phyloP scores from a whole-genome alignment of 1,140 invertebrate species.

The Probaryconus sp. region DNA sequence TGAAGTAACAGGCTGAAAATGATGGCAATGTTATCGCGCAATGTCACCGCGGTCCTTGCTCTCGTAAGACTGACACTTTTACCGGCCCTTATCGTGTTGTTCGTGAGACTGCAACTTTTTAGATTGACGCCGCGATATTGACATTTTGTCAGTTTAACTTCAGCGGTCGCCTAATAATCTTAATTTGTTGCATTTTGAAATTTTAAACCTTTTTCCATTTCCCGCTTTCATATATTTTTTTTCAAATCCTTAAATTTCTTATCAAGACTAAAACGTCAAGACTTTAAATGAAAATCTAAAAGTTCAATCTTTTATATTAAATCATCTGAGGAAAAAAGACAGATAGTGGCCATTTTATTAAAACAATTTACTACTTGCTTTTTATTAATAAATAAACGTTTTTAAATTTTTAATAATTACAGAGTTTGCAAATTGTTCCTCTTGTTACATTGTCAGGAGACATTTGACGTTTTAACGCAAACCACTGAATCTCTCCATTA shows the following conservation, averaged over 20 bases:
- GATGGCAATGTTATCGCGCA: conserved; percentile 64
- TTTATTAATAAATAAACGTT: no score
- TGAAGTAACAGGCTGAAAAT: conserved; percentile 65
- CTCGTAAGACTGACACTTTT: conserved; percentile 58
- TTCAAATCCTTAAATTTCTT: no score
- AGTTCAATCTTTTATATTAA: no score
- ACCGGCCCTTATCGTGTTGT: conserved; percentile 51
- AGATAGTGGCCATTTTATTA: no score
- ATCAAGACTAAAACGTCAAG: no score
- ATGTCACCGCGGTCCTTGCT: conserved; percentile 59
- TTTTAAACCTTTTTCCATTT: no score
- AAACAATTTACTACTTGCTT: no score
- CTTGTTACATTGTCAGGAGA: conserved; percentile 39
- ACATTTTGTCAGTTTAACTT: conserved; percentile 58
- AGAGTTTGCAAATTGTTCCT: conserved; percentile 25
- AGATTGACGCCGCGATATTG: conserved; percentile 55
- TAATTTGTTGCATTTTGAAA: no score
- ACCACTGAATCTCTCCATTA: not conserved
- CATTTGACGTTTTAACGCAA: not conserved
- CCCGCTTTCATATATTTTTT: no score
- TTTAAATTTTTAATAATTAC: conserved; percentile 30
- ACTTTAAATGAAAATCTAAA: no score
- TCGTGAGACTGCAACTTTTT: conserved; percentile 55
- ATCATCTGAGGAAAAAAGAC: no score
- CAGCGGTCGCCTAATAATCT: conserved; percentile 7